These are phyloP conservation scores for Varecia variegata DNA, from an alignment of 2,797 vertebrate species.

Conservation along the genomic window DNA sequence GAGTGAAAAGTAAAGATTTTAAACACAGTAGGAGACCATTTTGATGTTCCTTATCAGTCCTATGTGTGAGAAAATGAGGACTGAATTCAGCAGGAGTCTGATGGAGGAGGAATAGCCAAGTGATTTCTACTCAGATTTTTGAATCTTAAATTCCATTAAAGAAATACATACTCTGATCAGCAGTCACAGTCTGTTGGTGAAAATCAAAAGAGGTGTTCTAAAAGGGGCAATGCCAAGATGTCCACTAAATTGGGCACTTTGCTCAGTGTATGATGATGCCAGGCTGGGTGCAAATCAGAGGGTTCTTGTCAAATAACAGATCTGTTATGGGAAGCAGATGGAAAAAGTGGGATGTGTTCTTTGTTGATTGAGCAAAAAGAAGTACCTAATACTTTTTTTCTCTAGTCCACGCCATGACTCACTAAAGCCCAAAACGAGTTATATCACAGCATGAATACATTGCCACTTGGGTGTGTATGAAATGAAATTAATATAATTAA, in stretches of 20 bases:
- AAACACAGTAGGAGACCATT: conserved; percentile 19
- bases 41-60: conserved; percentile 23
- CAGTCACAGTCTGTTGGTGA: not conserved
- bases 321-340: not conserved
- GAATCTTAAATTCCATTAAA: conserved; percentile 24
- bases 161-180: not conserved
- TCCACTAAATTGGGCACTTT: not conserved
- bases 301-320: not conserved
- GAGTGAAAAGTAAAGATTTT: conserved; percentile 13
- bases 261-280: not conserved
- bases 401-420: not conserved
- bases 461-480: not conserved
- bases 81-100: conserved; percentile 36
- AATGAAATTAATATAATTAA: not conserved
- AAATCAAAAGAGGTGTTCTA: not conserved
- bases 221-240: not conserved
- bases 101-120: not conserved
- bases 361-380: not conserved
- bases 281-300: not conserved
- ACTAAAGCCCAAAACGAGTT: not conserved
- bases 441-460: not conserved
- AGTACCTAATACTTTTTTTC: not conserved
- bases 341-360: not conserved
- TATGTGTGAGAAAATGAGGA: not conserved
- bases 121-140: conserved; percentile 1